Percentiles rank a stretch among this genome's conserved stretches.
phyloP scores from a whole-genome alignment of 2,797 vertebrate species.

The Toxotes lorentzi region DNA sequence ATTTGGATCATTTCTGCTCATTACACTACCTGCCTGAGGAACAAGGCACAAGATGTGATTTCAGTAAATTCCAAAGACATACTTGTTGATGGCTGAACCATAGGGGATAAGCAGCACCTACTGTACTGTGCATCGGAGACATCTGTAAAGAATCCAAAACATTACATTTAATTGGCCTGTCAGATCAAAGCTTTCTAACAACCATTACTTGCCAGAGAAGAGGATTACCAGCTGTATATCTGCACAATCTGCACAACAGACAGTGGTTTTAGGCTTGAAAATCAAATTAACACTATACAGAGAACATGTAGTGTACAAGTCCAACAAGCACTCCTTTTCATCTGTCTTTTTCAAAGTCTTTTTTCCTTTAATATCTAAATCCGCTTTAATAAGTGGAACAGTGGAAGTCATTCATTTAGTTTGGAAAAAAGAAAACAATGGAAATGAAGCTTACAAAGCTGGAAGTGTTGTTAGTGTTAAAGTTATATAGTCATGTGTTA shows the following conservation, averaged over 20 bases:
- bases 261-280: slow-evolving; percentile 42
- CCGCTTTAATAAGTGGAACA: slow-evolving; percentile 50
- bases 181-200: slow-evolving; percentile 53
- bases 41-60: slow-evolving; percentile 1
- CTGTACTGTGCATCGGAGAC: background rate
- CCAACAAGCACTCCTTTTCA: slow-evolving; percentile 48
- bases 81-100: slow-evolving; percentile 4
- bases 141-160: slow-evolving; percentile 34
- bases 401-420: slow-evolving; percentile 20
- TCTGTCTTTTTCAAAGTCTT: slow-evolving; percentile 36
- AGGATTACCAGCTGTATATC: slow-evolving; percentile 46
- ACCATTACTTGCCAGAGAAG: slow-evolving; percentile 22
- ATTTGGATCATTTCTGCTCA: slow-evolving; percentile 29
- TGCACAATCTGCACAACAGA: slow-evolving; percentile 38
- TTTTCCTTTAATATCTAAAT: slow-evolving; percentile 58
- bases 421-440: slow-evolving; percentile 11
- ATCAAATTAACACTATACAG: slow-evolving; percentile 52
- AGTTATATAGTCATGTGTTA: background rate
- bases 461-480: background rate
- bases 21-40: slow-evolving; percentile 6
- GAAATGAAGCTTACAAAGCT: slow-evolving; percentile 8
- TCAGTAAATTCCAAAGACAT: background rate
- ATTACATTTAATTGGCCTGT: slow-evolving; percentile 60
- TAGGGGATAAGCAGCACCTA: background rate
- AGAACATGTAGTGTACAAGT: slow-evolving; percentile 19